A percentile compares a stretch with the other conserved stretches of the same genome.
These are phyloP conservation scores for Oriolus oriolus DNA, from an alignment of 2,113 vertebrate species.

Conservation along the genomic window DNA sequence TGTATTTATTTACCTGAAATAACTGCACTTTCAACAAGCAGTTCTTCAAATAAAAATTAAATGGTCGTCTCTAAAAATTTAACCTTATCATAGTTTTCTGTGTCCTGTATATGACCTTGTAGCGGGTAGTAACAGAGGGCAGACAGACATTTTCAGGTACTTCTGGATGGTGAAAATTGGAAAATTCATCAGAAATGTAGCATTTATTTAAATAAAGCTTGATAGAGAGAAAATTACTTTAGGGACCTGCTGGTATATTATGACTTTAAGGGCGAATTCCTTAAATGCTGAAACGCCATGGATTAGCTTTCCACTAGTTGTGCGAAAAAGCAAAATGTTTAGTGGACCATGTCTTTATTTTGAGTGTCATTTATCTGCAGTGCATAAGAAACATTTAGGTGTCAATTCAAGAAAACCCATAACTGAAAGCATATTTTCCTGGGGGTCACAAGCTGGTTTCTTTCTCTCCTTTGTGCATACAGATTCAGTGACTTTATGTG, in stretches of 20 bases:
- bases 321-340: not conserved
- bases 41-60: not conserved
- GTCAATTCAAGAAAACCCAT: not conserved
- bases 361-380: not conserved
- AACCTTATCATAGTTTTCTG: not conserved
- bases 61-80: not conserved
- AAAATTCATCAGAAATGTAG: not conserved
- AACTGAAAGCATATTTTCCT: not conserved
- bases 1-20: not conserved
- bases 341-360: not conserved
- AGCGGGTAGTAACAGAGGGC: not conserved
- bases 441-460: not conserved
- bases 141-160: not conserved
- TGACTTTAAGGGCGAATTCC: not conserved
- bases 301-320: not conserved
- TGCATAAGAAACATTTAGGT: not conserved
- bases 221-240: not conserved
- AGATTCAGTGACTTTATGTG: not conserved
- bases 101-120: not conserved
- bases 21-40: not conserved
- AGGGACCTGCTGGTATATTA: not conserved
- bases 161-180: not conserved
- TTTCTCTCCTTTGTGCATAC: not conserved
- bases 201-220: not conserved
- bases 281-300: not conserved